Base-by-base conservation (phyloP, 1,140 invertebrate species). In the Proales similis region DNA sequence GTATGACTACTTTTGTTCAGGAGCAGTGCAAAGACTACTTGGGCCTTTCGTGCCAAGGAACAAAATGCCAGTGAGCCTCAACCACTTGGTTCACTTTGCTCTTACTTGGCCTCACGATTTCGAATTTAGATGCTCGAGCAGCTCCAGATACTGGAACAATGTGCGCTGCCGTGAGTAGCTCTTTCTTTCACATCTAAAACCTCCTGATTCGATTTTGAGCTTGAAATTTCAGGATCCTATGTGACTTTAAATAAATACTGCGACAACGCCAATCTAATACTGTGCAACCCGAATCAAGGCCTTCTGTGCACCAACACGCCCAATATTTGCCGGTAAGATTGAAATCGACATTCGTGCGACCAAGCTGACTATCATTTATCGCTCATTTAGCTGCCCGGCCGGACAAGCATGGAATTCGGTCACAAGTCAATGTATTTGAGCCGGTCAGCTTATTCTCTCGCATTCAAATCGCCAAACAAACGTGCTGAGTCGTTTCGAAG, bases 241-340 rank as follows among this genome's bases (percentile, higher is more conserved):
- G 33, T 36, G 14, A 36, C 33, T 14, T 9, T 36, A 36, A 36
- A 36, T 36, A 36, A 36, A 14, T 36, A 36, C 33, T 36, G 33
- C 14, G 33, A 36, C 14, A 14, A 36, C 14, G 14, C 33, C 14
- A 36, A 9, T 36, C 14, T 36, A 9, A n/a, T n/a, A n/a, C 9
- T 9, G 14, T 36, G 33, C 14, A 36, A 36, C 14, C 9, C 14
- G 14, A 14, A 9, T 36, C 33, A 36, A 36, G 33, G 33, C 14
- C 33, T 36, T 9, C 9, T 9, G 9, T 36, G 33, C 14, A 36
- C 14, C 14, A 36, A 36, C 14, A 9, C 33, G 14, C 33, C 33
- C 33, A 36, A 36, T 36, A 36, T 36, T 36, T 36, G 33, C 33
- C 33, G 14, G 33, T 36, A 36, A 36, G 33, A 36, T 36, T 36